Conservation (phyloP, 2,888 invertebrate genomes). For the Nephrotoma guestfalica region DNA sequence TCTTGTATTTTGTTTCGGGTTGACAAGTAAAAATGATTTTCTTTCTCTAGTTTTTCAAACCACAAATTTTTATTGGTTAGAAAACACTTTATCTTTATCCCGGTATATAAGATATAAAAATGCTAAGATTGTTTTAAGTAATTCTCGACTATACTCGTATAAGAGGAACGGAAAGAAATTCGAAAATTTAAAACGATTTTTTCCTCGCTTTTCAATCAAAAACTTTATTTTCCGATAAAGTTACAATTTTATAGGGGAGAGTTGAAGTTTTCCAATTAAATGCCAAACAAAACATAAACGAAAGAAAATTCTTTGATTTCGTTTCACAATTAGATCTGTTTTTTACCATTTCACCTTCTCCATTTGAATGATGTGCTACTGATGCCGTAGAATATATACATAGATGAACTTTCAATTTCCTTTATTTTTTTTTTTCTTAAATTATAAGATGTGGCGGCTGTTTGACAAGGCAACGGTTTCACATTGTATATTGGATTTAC, state of each 20-base stretch:
- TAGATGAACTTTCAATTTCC: neutral
- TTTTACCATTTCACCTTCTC: neutral
- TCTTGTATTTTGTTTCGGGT: neutral
- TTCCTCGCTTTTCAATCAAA: neutral
- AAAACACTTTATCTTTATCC: neutral
- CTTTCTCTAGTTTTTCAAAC: neutral
- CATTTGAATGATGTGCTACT: neutral
- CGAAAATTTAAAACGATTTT: neutral
- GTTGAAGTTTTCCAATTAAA: neutral
- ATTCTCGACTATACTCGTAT: neutral
- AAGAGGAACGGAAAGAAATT: neutral
- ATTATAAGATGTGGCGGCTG: neutral
- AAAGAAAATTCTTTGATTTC: neutral
- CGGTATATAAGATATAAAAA: neutral
- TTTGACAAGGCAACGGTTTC: neutral
- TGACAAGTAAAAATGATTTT: neutral
- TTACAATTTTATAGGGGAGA: neutral
- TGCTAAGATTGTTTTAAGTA: neutral
- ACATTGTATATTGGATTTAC: neutral
- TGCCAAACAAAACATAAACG: neutral
- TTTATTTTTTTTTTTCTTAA: neutral
- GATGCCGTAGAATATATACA: neutral
- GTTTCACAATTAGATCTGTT: neutral
- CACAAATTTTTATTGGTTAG: neutral
- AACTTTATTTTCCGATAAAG: neutral